phyloP scores from a whole-genome alignment of 1,140 invertebrate genomes.

The Galendromus occidentalis region DNA sequence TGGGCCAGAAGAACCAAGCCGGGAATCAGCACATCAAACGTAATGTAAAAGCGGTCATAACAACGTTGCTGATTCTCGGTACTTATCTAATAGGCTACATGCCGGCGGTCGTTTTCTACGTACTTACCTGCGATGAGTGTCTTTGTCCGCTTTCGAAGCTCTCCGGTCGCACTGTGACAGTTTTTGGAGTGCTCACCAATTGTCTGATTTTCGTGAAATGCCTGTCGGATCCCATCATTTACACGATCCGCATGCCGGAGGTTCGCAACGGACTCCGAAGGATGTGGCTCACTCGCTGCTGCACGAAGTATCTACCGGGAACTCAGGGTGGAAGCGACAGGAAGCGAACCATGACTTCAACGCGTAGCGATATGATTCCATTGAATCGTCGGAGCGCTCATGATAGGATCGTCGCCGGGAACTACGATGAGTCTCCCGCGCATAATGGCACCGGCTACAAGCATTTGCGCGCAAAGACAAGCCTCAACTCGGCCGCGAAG shows the following conservation, averaged over 20 bases:
- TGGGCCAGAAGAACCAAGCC: conserved; percentile 19
- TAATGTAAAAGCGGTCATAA: conserved; percentile 42
- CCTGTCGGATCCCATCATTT: conserved; percentile 2
- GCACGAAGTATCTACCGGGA: not conserved
- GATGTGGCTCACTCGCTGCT: not conserved
- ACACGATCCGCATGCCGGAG: conserved; percentile 3
- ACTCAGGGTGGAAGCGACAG: not conserved
- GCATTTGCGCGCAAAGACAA: not conserved
- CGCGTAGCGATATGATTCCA: not conserved
- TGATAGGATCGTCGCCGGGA: not conserved
- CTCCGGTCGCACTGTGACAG: not conserved
- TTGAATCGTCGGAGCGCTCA: not conserved
- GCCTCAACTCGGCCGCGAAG: not conserved
- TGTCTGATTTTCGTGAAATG: conserved; percentile 1
- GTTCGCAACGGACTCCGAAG: conserved; percentile 1
- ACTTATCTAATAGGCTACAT: conserved; percentile 44
- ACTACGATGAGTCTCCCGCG: not conserved
- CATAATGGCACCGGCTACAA: not conserved
- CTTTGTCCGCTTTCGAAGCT: conserved; percentile 10
- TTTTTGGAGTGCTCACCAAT: not conserved
- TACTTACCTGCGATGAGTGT: conserved; percentile 36
- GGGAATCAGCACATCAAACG: conserved; percentile 14
- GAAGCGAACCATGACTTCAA: not conserved
- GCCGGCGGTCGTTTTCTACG: conserved; percentile 36
- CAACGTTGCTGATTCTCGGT: conserved; percentile 44